Conservation (phyloP, 2,888 invertebrate species). For the Brenthis hecate region DNA sequence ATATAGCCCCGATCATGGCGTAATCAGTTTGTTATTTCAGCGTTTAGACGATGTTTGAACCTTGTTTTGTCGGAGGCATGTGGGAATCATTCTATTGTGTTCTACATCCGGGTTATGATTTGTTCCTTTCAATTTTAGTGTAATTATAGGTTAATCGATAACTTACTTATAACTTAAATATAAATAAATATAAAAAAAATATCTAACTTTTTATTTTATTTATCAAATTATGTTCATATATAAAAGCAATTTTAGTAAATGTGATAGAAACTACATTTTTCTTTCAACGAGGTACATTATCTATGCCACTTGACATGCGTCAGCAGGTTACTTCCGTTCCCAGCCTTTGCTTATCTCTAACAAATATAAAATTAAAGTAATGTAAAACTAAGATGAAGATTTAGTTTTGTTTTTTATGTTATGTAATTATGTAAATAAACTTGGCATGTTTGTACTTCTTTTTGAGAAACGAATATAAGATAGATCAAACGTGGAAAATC, state of each 20-base stretch:
- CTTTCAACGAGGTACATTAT: slow-evolving; percentile 50
- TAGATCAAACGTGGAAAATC: slow-evolving; percentile 17
- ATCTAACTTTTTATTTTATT: background rate
- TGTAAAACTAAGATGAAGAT: slow-evolving; percentile 50
- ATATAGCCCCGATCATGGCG: slow-evolving; percentile 68
- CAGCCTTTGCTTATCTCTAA: slow-evolving; percentile 65
- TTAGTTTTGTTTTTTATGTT: slow-evolving; percentile 48
- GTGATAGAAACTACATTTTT: slow-evolving; percentile 37
- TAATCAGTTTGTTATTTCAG: slow-evolving; percentile 80
- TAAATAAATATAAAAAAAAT: background rate
- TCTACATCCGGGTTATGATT: slow-evolving; percentile 77
- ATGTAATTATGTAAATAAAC: slow-evolving; percentile 42
- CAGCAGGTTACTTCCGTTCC: slow-evolving; percentile 72
- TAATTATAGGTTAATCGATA: slow-evolving; percentile 51
- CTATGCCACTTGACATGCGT: slow-evolving; percentile 60
- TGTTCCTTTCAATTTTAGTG: slow-evolving; percentile 53
- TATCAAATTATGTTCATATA: background rate
- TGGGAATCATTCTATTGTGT: slow-evolving; percentile 82
- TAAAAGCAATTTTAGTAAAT: slow-evolving; percentile 7
- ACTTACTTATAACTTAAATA: background rate
- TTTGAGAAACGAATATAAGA: slow-evolving; percentile 16
- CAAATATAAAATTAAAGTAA: slow-evolving; percentile 74
- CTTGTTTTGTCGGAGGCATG: slow-evolving; percentile 77
- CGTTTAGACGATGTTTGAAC: slow-evolving; percentile 76
- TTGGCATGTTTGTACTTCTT: slow-evolving; percentile 36